These are phyloP conservation scores for Elachura formosa DNA, from an alignment of 2,113 vertebrate species.

Conservation along the genomic window DNA sequence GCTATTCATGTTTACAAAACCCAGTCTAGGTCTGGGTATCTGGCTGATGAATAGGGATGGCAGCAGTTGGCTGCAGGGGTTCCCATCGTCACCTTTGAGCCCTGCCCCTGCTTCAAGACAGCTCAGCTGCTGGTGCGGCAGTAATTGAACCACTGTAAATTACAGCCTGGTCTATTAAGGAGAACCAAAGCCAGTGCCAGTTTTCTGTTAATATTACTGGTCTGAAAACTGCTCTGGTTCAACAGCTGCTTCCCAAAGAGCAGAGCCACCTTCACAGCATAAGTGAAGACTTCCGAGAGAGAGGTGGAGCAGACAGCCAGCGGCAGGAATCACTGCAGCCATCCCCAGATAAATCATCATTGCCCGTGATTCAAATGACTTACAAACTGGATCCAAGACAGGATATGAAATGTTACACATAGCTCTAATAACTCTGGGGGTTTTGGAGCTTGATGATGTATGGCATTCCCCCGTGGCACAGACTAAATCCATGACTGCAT, in stretches of 20 bases:
- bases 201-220: conserved; percentile 24
- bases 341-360: background rate
- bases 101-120: background rate
- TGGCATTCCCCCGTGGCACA: conserved; percentile 34
- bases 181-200: background rate
- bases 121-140: conserved; percentile 7
- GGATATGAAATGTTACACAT: conserved; percentile 43
- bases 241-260: conserved; percentile 21
- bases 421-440: conserved; percentile 28
- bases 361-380: conserved; percentile 13
- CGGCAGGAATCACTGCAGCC: conserved; percentile 29
- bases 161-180: background rate
- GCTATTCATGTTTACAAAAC: background rate
- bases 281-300: conserved; percentile 13
- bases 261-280: background rate
- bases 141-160: conserved; percentile 40
- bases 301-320: conserved; percentile 36
- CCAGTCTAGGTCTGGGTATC: background rate
- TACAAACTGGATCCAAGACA: background rate
- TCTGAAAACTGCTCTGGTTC: background rate
- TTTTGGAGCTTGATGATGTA: conserved; percentile 32
- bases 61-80: background rate
- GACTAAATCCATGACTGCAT: conserved; percentile 53
- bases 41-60: conserved; percentile 16
- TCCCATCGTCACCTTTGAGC: background rate